A percentile compares a stretch with the other conserved stretches of the same genome.
phyloP scores from a whole-genome alignment of 2,888 invertebrate genomes.

The Cephus rjabovi region DNA sequence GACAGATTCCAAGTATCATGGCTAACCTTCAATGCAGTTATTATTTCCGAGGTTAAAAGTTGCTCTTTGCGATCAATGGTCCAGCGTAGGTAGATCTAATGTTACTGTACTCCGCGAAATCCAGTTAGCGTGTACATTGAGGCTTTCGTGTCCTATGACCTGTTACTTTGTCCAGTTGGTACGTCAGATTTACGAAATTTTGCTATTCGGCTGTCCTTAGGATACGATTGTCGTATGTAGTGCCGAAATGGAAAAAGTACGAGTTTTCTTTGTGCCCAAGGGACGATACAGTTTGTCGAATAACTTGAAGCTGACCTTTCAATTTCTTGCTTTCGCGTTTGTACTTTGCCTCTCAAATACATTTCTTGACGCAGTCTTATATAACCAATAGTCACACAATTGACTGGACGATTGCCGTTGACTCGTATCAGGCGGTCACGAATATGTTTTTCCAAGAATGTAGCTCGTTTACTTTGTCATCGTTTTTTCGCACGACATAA shows the following conservation, averaged over 20 bases:
- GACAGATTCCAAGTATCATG: not conserved
- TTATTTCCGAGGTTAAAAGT: too few species aligned
- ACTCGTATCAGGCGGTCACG: not conserved
- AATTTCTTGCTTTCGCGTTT: not conserved
- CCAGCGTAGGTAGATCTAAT: not conserved
- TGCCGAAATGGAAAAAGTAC: not conserved
- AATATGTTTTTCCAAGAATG: not conserved
- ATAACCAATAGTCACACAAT: not conserved
- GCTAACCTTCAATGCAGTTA: not conserved
- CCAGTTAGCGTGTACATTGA: not conserved
- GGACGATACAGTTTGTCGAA: not conserved
- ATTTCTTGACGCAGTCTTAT: not conserved
- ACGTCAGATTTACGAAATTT: not conserved
- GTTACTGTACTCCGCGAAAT: not conserved
- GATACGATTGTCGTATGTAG: not conserved
- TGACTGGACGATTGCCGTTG: not conserved
- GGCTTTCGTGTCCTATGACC: not conserved
- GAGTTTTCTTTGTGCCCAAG: not conserved
- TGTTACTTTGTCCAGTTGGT: not conserved
- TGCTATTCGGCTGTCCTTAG: not conserved
- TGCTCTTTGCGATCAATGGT: not conserved
- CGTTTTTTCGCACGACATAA: not conserved
- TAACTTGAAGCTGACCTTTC: not conserved
- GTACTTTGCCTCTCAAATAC: not conserved
- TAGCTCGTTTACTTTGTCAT: constrained; percentile 18